Conservation (phyloP, 2,113 vertebrate species). For the Daphoenositta chrysoptera region DNA sequence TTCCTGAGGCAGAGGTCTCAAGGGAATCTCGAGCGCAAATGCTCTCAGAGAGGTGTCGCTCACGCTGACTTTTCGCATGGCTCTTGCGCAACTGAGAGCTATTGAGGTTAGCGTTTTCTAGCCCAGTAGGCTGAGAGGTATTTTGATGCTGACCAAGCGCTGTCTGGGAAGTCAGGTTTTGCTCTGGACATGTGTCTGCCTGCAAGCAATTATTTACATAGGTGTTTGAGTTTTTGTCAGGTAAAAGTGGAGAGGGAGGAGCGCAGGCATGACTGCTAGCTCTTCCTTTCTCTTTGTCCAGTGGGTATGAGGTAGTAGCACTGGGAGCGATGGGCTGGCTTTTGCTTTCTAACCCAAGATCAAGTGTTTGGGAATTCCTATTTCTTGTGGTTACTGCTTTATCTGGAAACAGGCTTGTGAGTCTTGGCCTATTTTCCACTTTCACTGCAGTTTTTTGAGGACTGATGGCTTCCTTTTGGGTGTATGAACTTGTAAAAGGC, state of each 20-base stretch:
- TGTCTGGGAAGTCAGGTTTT: not conserved
- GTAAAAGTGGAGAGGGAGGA: not conserved
- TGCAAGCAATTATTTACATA: not conserved
- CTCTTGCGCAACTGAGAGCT: not conserved
- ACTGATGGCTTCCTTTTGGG: not conserved
- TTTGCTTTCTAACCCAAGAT: not conserved
- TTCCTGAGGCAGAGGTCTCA: not conserved
- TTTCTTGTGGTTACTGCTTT: not conserved
- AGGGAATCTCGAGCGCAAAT: slow-evolving; percentile 24
- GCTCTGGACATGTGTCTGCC: not conserved
- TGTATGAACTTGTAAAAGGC: not conserved
- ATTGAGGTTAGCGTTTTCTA: slow-evolving; percentile 50
- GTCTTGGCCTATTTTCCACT: not conserved
- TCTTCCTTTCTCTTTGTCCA: not conserved
- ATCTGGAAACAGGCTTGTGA: slow-evolving; percentile 14
- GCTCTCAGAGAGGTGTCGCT: slow-evolving; percentile 73
- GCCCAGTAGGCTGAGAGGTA: slow-evolving; percentile 21
- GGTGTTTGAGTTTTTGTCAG: slow-evolving; percentile 34
- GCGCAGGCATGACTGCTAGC: not conserved
- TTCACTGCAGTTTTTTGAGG: not conserved
- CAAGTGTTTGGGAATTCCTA: slow-evolving; percentile 11
- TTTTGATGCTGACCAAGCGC: not conserved
- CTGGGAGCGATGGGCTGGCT: not conserved
- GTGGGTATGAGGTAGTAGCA: not conserved
- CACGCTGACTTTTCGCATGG: slow-evolving; percentile 32